Evolutionary conservation across 2,888 invertebrate genomes (phyloP).

Genomic region (Brachynemurus nebulosus): DNA sequence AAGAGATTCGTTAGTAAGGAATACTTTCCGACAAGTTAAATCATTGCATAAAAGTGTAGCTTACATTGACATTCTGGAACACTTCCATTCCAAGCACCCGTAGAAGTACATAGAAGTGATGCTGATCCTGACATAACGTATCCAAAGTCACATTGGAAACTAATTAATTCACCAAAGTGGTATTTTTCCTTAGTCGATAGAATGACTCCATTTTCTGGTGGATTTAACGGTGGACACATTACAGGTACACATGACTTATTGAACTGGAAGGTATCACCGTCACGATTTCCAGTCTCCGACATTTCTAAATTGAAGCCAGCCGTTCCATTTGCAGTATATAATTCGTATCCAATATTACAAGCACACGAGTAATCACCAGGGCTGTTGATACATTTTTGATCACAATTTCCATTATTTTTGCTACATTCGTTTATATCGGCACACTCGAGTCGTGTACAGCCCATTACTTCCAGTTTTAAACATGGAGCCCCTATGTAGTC

Average conservation of each 20-base stretch:
- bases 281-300: slow-evolving; percentile 74
- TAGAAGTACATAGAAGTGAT: slow-evolving; percentile 72
- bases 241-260: slow-evolving; percentile 93
- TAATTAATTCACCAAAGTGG: slow-evolving; percentile 79
- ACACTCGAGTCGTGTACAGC: slow-evolving; percentile 81
- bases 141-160: slow-evolving; percentile 90
- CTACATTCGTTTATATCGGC: slow-evolving; percentile 79
- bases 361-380: slow-evolving; percentile 79
- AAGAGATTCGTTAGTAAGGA: slow-evolving; percentile 14
- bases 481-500: slow-evolving; percentile 84
- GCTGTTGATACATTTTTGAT: slow-evolving; percentile 83
- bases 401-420: slow-evolving; percentile 78
- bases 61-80: slow-evolving; percentile 88
- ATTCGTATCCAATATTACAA: slow-evolving; percentile 83
- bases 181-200: slow-evolving; percentile 68
- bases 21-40: neutral
- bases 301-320: slow-evolving; percentile 70
- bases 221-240: slow-evolving; percentile 64
- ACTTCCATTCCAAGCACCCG: slow-evolving; percentile 88
- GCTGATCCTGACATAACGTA: slow-evolving; percentile 83
- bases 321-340: slow-evolving; percentile 78
- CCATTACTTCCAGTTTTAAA: slow-evolving; percentile 81
- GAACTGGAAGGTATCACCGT: slow-evolving; percentile 76
- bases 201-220: slow-evolving; percentile 76
- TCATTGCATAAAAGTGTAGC: slow-evolving; percentile 29